These are phyloP conservation scores for Muricea muricata DNA, from an alignment of 92 coral and sea anemone species.

Conservation along the genomic window DNA sequence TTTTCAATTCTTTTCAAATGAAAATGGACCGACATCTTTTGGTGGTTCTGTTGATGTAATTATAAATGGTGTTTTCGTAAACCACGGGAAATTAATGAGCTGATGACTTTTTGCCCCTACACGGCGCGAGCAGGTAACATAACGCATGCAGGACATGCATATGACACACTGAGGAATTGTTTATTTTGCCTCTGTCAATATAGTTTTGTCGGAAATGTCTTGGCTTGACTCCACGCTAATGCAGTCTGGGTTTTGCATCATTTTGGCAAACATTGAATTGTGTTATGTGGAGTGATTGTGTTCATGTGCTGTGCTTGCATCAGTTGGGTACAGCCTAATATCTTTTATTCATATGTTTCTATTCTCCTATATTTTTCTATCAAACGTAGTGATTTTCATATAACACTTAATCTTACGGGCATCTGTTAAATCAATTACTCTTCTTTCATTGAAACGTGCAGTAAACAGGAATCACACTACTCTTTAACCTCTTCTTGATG, in stretches of 20 bases:
- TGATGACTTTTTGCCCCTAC: constrained; percentile 7
- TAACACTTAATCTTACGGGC: not conserved
- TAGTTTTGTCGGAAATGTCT: constrained; percentile 30
- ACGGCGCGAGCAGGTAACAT: constrained; percentile 2
- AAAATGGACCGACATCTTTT: not conserved
- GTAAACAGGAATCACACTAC: constrained; percentile 1
- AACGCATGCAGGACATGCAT: not conserved
- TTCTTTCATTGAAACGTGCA: not conserved
- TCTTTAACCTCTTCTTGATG: not conserved
- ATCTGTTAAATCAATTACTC: not conserved
- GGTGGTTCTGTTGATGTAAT: constrained; percentile 29
- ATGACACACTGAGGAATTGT: constrained; percentile 34
- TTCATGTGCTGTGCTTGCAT: not conserved
- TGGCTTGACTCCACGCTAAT: constrained; percentile 16
- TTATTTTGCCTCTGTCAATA: constrained; percentile 25
- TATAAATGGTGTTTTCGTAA: constrained; percentile 40
- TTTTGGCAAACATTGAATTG: not conserved
- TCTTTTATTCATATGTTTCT: not conserved
- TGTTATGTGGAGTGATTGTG: not conserved
- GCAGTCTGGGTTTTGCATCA: not conserved
- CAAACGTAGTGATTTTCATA: not conserved
- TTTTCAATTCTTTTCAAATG: not conserved
- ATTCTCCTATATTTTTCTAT: not conserved
- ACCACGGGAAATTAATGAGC: constrained; percentile 45
- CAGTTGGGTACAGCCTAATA: not conserved